Conservation (phyloP, 2,113 vertebrate genomes). For the Lontra canadensis region DNA sequence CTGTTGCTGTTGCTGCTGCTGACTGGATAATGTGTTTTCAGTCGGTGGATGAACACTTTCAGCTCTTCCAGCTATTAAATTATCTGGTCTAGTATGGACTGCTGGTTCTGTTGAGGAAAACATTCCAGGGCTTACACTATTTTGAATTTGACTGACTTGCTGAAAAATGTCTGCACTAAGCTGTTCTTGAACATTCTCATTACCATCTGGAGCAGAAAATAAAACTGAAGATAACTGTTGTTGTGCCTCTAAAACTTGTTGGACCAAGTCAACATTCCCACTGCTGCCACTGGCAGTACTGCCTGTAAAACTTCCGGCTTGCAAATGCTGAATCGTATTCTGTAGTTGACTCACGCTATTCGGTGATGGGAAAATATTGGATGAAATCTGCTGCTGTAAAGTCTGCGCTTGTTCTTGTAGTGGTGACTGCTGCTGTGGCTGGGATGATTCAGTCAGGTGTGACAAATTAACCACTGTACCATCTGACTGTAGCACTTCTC, state of each 20-base stretch:
- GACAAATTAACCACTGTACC: slow-evolving; percentile 83
- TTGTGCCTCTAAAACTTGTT: slow-evolving; percentile 89
- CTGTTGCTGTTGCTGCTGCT: slow-evolving; percentile 88
- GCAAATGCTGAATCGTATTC: slow-evolving; percentile 95
- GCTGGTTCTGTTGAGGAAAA: slow-evolving; percentile 85
- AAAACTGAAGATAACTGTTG: slow-evolving; percentile 88
- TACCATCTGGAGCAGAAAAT: slow-evolving; percentile 86
- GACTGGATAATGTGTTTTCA: slow-evolving; percentile 88
- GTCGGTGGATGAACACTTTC: slow-evolving; percentile 86
- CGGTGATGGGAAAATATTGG: slow-evolving; percentile 89
- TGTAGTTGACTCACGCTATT: slow-evolving; percentile 92
- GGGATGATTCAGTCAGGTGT: slow-evolving; percentile 81
- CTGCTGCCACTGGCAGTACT: slow-evolving; percentile 79
- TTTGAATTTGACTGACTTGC: slow-evolving; percentile 88
- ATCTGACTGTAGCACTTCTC: slow-evolving; percentile 89
- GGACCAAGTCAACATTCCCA: slow-evolving; percentile 86
- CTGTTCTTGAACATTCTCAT: slow-evolving; percentile 87
- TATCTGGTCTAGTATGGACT: slow-evolving; percentile 85
- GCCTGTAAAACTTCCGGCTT: slow-evolving; percentile 90
- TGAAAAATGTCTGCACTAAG: slow-evolving; percentile 89
- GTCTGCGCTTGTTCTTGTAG: slow-evolving; percentile 90
- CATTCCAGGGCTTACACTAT: slow-evolving; percentile 82
- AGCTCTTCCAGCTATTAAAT: slow-evolving; percentile 83
- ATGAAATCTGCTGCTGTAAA: slow-evolving; percentile 90
- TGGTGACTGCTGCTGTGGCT: slow-evolving; percentile 80